A percentile compares a stretch with the other conserved stretches of the same genome.
These are phyloP conservation scores for Liparis tanakae DNA, from an alignment of 2,797 vertebrate species.

Conservation along the genomic window DNA sequence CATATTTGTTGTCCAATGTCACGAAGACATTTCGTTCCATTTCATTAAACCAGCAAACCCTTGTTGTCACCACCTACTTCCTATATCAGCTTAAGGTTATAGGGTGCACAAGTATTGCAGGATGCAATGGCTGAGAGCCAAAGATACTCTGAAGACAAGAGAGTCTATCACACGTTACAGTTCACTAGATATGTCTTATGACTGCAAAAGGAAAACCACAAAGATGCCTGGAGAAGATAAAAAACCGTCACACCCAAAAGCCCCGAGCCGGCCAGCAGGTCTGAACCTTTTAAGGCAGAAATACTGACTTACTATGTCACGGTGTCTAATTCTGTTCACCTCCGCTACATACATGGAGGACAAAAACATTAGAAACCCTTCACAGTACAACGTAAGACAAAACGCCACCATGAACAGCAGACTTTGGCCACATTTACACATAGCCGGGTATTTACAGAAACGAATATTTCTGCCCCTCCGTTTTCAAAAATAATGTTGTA, in stretches of 20 bases:
- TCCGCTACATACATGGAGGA: accelerated
- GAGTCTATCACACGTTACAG: background rate
- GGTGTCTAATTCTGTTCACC: background rate
- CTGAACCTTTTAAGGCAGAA: background rate
- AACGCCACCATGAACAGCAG: background rate
- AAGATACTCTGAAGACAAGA: background rate
- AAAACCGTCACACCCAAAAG: background rate
- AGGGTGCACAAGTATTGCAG: background rate
- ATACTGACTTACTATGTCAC: background rate
- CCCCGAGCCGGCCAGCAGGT: background rate
- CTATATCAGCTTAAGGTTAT: background rate
- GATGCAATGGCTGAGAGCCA: background rate
- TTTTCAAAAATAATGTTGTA: too few relatives aligned
- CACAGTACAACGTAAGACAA: background rate
- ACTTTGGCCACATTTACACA: too few relatives aligned
- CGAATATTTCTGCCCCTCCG: too few relatives aligned
- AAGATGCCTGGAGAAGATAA: background rate
- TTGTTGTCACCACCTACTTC: background rate
- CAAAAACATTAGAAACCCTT: background rate
- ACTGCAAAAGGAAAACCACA: background rate
- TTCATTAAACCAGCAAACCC: background rate
- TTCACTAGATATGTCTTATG: conserved; percentile 6
- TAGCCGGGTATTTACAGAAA: too few relatives aligned
- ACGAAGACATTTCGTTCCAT: background rate
- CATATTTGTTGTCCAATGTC: background rate